Evolutionary conservation across 2,113 vertebrate genomes (phyloP), one percentile per base, ranked within the genome.

Genomic region (Petrocephalus zakoni): DNA sequence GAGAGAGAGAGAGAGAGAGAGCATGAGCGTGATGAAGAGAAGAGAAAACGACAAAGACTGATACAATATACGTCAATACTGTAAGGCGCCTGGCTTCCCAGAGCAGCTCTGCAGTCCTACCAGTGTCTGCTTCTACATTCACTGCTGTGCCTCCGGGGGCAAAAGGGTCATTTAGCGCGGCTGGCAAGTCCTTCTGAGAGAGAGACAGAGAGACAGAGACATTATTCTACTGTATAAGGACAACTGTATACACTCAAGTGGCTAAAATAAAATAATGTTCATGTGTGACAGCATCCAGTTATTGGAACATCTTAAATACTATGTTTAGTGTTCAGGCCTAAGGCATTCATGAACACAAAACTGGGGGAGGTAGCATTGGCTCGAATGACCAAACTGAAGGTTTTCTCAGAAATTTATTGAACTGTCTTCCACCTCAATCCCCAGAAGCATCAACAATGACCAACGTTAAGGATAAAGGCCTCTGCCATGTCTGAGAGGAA

Each of bases 121-220:
- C 98, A 94, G 94, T 93, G 91, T 99, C 97, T 88, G 94, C 96
- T 87, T 94, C 95, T 90, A 95, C 81, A 52, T 93, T 96, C 61
- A 97, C 96, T 90, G 96, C 92, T 7, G 96, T 98, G 89, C 98
- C 98, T 91, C 98, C 98, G 75, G 98, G 98, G 93, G 98, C 98
- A 92, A 99, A 99, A 1, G 98, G 98, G 90, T 99, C 98, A 89
- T 98, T 98, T 92, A 94, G 90, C 82, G 90, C 92, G 93, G 97
- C 90, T 5, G 93, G 25, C 68, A 91, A 89, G 90, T 97, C 97
- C 91, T 95, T 95, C 98, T 99, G 88, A 92, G 93, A 89, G 92
- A 90, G 29, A 61, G 49, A 78, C 47, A 56, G 2, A 93, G 61
- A 93, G 90, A 93, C 22, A 85, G n/a, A n/a, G 37, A 68, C 1